Conservation (phyloP, 2,888 invertebrate species). For the Ectemnius cavifrons region DNA sequence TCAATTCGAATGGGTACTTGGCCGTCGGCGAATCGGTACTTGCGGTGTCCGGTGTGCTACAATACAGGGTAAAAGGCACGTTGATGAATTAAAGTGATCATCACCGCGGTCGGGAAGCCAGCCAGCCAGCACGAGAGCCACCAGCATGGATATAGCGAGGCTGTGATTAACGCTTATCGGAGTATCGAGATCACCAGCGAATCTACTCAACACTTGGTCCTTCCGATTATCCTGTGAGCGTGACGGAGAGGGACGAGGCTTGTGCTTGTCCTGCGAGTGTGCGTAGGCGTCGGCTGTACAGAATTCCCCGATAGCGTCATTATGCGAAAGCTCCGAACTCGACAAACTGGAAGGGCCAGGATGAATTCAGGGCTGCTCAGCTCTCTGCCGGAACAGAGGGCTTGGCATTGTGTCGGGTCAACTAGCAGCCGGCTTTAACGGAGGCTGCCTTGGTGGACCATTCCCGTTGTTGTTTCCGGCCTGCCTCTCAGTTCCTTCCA, state of each 20-base stretch:
- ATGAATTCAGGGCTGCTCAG: constrained; percentile 29
- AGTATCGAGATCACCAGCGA: constrained; percentile 14
- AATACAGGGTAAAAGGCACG: too few relatives aligned
- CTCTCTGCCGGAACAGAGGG: constrained; percentile 5
- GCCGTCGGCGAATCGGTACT: neutral
- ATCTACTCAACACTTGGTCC: constrained; percentile 39
- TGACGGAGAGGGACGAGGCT: constrained; percentile 14
- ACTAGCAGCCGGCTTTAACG: constrained; percentile 26
- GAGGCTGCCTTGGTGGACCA: constrained; percentile 1
- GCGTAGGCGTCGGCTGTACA: constrained; percentile 37
- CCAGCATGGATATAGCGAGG: neutral
- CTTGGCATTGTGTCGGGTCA: constrained; percentile 19
- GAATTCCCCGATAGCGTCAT: constrained; percentile 48
- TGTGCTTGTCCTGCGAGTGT: constrained; percentile 31
- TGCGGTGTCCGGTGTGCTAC: too few relatives aligned
- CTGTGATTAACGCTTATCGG: constrained; percentile 11
- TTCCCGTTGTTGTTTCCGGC: constrained; percentile 34
- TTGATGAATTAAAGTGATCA: constrained; percentile 3
- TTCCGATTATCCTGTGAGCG: constrained; percentile 34
- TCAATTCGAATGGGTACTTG: neutral
- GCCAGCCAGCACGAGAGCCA: neutral
- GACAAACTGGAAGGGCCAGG: constrained; percentile 41
- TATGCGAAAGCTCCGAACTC: constrained; percentile 29
- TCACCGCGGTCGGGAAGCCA: constrained; percentile 1
- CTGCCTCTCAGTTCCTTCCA: constrained; percentile 34